Percentiles rank a stretch among this genome's conserved stretches.
phyloP scores from a whole-genome alignment of 2,113 vertebrate genomes.

The Dinomys branickii region DNA sequence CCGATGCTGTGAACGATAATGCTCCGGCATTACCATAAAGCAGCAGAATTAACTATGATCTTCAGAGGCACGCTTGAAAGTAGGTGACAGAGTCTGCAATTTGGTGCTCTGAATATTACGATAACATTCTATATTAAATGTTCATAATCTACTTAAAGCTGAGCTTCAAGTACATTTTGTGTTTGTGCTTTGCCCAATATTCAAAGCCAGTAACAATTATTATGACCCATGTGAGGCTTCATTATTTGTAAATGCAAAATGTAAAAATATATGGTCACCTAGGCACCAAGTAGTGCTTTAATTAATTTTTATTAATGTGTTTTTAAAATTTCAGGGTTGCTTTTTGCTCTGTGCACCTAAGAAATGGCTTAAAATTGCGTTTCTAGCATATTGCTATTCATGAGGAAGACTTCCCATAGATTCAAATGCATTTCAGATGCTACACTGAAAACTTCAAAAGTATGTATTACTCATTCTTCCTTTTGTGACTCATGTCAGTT shows the following conservation, averaged over 20 bases:
- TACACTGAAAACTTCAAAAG: constrained; percentile 76
- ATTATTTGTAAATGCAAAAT: constrained; percentile 83
- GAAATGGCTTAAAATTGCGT: constrained; percentile 67
- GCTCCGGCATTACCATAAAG: constrained; percentile 98
- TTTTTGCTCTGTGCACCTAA: constrained; percentile 76
- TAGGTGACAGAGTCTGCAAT: constrained; percentile 98
- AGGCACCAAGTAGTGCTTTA: constrained; percentile 49
- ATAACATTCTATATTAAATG: constrained; percentile 99
- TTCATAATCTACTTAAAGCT: constrained; percentile 99
- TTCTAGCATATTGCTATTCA: constrained; percentile 68
- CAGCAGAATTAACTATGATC: constrained; percentile 99
- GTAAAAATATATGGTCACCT: constrained; percentile 78
- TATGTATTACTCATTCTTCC: constrained; percentile 70
- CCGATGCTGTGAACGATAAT: constrained; percentile 96
- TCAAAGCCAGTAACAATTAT: constrained; percentile 85
- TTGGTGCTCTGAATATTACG: constrained; percentile 99
- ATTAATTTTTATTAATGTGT: constrained; percentile 60
- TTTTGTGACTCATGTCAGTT: constrained; percentile 77
- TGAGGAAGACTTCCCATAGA: constrained; percentile 80
- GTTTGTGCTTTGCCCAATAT: constrained; percentile 93
- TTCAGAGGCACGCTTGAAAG: constrained; percentile 94
- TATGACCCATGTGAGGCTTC: constrained; percentile 77
- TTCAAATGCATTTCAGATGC: constrained; percentile 80
- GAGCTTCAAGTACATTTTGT: constrained; percentile 97
- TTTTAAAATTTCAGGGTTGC: constrained; percentile 50